Percentiles rank a stretch among this genome's conserved stretches.
These are phyloP conservation scores for Cnemophilus loriae DNA, from an alignment of 2,113 vertebrate genomes.

Conservation along the genomic window DNA sequence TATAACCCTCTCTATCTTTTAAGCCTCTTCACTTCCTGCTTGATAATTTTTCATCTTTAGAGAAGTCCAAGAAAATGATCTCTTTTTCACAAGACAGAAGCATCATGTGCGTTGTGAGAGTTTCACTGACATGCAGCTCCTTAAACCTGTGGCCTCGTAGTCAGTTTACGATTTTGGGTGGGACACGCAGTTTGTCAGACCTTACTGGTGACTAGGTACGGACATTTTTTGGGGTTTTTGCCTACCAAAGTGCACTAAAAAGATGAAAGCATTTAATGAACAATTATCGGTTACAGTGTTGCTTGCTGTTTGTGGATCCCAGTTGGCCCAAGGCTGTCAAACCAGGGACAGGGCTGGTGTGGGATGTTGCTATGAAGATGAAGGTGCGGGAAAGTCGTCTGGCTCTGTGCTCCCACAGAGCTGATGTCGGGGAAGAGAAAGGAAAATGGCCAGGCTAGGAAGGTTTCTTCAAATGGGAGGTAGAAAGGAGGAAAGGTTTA, in stretches of 20 bases:
- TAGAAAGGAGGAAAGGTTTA: background rate
- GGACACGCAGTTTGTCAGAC: background rate
- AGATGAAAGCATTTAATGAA: background rate
- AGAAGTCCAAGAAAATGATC: background rate
- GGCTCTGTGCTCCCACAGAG: background rate
- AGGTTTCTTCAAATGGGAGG: background rate
- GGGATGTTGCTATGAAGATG: background rate
- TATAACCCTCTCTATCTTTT: background rate
- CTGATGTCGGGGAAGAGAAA: background rate
- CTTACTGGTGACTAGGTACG: background rate
- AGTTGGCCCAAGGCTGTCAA: background rate
- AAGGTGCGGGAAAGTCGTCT: background rate
- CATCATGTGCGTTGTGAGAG: fast-evolving
- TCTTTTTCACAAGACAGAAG: background rate
- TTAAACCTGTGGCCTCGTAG: background rate
- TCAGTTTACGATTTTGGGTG: background rate
- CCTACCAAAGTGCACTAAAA: background rate
- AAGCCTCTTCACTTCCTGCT: background rate
- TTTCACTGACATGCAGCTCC: background rate
- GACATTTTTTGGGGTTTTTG: background rate
- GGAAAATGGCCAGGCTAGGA: background rate
- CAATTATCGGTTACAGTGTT: background rate
- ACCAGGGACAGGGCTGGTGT: background rate
- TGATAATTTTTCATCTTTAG: background rate
- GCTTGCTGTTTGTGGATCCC: background rate